Conservation (phyloP, 1,140 invertebrate species). For the Nylanderia fulva region DNA sequence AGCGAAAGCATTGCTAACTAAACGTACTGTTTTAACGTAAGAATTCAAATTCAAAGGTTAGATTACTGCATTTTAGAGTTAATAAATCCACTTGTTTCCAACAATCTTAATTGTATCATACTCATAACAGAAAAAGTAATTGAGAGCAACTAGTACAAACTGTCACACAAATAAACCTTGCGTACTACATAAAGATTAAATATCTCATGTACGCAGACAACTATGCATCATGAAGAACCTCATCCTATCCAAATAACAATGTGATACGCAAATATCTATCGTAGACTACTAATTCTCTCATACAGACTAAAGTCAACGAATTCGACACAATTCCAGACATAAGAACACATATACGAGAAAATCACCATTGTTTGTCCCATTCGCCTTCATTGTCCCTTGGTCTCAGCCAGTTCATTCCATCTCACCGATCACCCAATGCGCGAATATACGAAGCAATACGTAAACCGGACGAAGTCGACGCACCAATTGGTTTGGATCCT, state of each 20-base stretch:
- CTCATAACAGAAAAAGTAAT: conserved; percentile 38
- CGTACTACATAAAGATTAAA: background rate
- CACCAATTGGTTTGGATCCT: background rate
- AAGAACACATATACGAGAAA: conserved; percentile 44
- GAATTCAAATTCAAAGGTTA: background rate
- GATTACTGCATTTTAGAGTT: background rate
- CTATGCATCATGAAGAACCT: background rate
- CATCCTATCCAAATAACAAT: conserved; percentile 15
- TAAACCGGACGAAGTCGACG: background rate
- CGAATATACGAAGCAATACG: conserved; percentile 63
- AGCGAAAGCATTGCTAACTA: background rate
- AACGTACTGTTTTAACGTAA: background rate
- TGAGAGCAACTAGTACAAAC: background rate
- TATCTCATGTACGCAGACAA: background rate
- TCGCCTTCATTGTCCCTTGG: conserved; percentile 84
- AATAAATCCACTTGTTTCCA: background rate
- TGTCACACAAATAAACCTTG: background rate
- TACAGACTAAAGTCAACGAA: background rate
- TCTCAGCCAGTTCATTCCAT: conserved; percentile 83
- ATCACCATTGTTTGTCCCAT: conserved; percentile 86
- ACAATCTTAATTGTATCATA: background rate
- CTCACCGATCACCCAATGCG: conserved; percentile 68
- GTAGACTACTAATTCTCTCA: too few species aligned
- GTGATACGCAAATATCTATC: background rate
- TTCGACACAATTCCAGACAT: background rate